A percentile compares a stretch with the other conserved stretches of the same genome.
Conservation (phyloP, 2,113 vertebrate species). For the Taurulus bubalis region DNA sequence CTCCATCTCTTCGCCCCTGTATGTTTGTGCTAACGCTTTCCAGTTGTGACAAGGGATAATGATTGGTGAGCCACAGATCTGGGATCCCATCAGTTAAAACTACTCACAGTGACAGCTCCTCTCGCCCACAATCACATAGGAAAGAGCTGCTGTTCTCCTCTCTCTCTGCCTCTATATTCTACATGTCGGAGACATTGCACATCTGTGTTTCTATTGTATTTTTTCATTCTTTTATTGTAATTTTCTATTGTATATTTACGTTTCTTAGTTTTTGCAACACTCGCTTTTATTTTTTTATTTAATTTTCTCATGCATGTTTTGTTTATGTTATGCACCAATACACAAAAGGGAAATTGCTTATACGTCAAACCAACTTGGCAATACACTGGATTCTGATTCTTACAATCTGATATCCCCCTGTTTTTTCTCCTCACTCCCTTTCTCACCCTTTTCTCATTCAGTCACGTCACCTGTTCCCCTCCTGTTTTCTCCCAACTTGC, state of each 20-base stretch:
- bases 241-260: not conserved
- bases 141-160: constrained; percentile 1
- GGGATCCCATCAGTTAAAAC: constrained; percentile 69
- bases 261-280: not conserved
- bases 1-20: constrained; percentile 40
- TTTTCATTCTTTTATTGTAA: not conserved
- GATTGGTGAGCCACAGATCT: constrained; percentile 69
- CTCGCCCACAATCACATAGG: constrained; percentile 43
- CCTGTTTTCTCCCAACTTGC: constrained; percentile 14
- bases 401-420: not conserved
- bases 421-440: constrained; percentile 3
- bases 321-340: not conserved
- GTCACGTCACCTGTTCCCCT: constrained; percentile 15
- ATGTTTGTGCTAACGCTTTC: constrained; percentile 51
- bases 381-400: not conserved
- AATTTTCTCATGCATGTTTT: not conserved
- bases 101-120: constrained; percentile 66
- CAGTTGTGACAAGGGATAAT: constrained; percentile 75
- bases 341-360: too few species aligned
- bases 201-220: not conserved
- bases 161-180: not conserved
- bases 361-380: not conserved
- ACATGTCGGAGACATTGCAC: not conserved
- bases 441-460: constrained; percentile 25
- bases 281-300: not conserved